phyloP scores from a whole-genome alignment of 1,140 invertebrate genomes.

The Drosophila ananassae region DNA sequence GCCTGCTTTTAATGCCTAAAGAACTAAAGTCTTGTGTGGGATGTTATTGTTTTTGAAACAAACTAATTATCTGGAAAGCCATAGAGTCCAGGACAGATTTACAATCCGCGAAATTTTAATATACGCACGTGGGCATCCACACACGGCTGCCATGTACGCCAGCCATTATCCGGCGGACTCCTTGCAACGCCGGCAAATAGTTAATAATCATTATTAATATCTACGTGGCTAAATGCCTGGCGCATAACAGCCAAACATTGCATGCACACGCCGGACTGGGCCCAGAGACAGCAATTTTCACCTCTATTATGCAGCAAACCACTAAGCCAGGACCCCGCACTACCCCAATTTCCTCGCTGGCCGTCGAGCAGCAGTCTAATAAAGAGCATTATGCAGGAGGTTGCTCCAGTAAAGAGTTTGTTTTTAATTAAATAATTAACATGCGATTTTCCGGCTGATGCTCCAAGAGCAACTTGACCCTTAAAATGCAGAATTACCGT shows the following conservation, averaged over 20 bases:
- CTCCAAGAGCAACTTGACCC: background rate
- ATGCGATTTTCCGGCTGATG: background rate
- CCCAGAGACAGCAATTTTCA: slow-evolving; percentile 47
- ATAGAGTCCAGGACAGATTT: slow-evolving; percentile 16
- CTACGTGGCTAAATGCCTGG: slow-evolving; percentile 40
- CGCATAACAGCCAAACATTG: slow-evolving; percentile 46
- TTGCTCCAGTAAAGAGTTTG: slow-evolving; percentile 1
- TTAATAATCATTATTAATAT: slow-evolving; percentile 72
- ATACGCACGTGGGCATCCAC: slow-evolving; percentile 15
- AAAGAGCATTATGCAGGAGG: slow-evolving; percentile 21
- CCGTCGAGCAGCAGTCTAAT: background rate
- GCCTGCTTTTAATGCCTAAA: background rate
- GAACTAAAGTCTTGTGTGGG: background rate
- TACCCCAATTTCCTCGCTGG: background rate
- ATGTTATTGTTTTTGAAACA: slow-evolving; percentile 38
- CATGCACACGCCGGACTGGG: slow-evolving; percentile 22
- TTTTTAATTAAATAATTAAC: slow-evolving; percentile 40
- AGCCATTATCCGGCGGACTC: slow-evolving; percentile 25
- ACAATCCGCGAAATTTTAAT: slow-evolving; percentile 34
- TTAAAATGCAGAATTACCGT: slow-evolving; percentile 5
- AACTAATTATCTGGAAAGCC: slow-evolving; percentile 22
- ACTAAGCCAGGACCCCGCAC: slow-evolving; percentile 10
- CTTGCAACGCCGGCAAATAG: slow-evolving; percentile 39
- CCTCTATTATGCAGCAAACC: slow-evolving; percentile 44
- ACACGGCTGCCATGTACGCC: slow-evolving; percentile 13